phyloP scores from a whole-genome alignment of 1,140 invertebrate species.

The Phocides pigmalion region DNA sequence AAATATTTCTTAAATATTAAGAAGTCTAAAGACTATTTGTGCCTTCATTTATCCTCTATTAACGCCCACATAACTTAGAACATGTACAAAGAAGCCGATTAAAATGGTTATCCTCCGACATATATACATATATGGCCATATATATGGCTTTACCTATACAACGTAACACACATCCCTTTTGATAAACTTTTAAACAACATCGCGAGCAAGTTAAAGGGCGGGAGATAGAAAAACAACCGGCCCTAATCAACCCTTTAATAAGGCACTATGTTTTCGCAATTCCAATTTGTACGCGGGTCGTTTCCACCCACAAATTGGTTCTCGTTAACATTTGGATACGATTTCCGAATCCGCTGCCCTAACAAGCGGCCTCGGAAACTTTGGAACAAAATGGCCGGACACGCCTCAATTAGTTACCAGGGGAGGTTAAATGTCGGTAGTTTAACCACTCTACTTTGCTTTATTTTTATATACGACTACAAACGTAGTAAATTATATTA shows the following conservation, averaged over 20 bases:
- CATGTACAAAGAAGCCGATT: too few relatives aligned
- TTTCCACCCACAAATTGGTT: constrained; percentile 64
- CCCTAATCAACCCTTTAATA: constrained; percentile 56
- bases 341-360: constrained; percentile 68
- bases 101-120: too few relatives aligned
- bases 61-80: too few relatives aligned
- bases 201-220: constrained; percentile 25
- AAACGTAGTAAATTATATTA: too few relatives aligned
- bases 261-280: constrained; percentile 51
- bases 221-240: constrained; percentile 35
- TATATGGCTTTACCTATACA: too few relatives aligned
- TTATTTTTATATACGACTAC: not conserved
- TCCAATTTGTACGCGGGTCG: constrained; percentile 46
- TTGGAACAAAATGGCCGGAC: constrained; percentile 64
- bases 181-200: constrained; percentile 19
- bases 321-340: constrained; percentile 72
- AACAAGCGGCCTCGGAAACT: constrained; percentile 67
- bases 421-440: constrained; percentile 30
- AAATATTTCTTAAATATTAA: too few relatives aligned
- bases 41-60: too few relatives aligned
- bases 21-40: too few relatives aligned
- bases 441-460: constrained; percentile 2
- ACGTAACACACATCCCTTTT: too few relatives aligned
- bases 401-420: constrained; percentile 69
- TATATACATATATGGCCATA: too few relatives aligned